Percentiles rank a stretch among this genome's conserved stretches.
These are phyloP conservation scores for Masnerella sp. DNA, from an alignment of 2,888 invertebrate species.

Conservation along the genomic window DNA sequence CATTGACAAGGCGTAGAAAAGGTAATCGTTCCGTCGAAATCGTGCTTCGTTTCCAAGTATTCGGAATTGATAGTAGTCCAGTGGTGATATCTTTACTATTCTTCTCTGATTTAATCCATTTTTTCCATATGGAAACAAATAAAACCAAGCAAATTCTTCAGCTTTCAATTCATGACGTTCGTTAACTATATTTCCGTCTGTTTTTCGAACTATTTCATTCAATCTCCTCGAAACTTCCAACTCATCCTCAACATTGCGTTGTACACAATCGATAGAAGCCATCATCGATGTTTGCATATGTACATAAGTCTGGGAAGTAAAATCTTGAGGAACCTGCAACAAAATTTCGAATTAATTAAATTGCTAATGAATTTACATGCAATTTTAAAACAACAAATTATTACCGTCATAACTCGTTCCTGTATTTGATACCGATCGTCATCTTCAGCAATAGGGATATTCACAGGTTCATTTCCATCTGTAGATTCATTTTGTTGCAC, in stretches of 20 bases:
- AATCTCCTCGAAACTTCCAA: slow-evolving; percentile 51
- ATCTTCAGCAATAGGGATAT: slow-evolving; percentile 2
- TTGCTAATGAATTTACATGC: slow-evolving; percentile 12
- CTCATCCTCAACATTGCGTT: slow-evolving; percentile 58
- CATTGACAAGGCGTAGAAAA: slow-evolving; percentile 14
- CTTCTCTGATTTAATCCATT: slow-evolving; percentile 58
- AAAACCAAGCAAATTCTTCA: slow-evolving; percentile 67
- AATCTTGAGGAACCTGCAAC: slow-evolving; percentile 18
- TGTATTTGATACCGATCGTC: slow-evolving; percentile 15
- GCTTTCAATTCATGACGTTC: slow-evolving; percentile 52
- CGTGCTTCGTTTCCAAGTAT: slow-evolving; percentile 60
- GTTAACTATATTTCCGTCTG: slow-evolving; percentile 65
- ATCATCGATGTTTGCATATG: slow-evolving; percentile 58
- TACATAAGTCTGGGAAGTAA: slow-evolving; percentile 8
- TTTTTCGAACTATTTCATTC: slow-evolving; percentile 60
- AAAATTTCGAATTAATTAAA: slow-evolving; percentile 16
- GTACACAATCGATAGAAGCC: slow-evolving; percentile 55
- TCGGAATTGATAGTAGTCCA: slow-evolving; percentile 62
- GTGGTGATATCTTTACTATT: slow-evolving; percentile 63
- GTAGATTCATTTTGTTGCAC: slow-evolving; percentile 3
- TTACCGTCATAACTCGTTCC: slow-evolving; percentile 34
- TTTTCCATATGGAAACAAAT: slow-evolving; percentile 61
- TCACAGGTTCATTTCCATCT: background rate
- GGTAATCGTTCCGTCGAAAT: slow-evolving; percentile 59
- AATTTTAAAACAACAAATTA: slow-evolving; percentile 17